A percentile compares a stretch with the other conserved stretches of the same genome.
These are phyloP conservation scores for Pipa parva DNA, from an alignment of 2,113 vertebrate genomes.

Conservation along the genomic window DNA sequence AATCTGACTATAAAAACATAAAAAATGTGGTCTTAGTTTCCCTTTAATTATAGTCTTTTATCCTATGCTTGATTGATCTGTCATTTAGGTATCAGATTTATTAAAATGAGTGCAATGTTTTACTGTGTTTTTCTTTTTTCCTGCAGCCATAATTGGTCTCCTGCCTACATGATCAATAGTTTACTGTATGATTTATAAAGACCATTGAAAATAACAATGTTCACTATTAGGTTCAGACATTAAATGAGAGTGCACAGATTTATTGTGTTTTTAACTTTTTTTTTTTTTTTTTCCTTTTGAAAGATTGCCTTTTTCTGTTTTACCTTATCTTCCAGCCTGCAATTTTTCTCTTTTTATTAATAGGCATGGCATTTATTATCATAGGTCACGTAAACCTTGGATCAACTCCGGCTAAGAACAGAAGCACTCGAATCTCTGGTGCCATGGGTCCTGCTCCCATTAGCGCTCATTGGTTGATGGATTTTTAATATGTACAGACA, in stretches of 20 bases:
- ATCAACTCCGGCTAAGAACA: slow-evolving; percentile 29
- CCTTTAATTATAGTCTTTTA: too few species aligned
- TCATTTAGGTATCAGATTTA: neutral
- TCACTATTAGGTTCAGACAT: slow-evolving; percentile 2
- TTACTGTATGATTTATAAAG: slow-evolving; percentile 23
- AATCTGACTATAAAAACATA: too few species aligned
- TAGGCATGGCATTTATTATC: slow-evolving; percentile 41
- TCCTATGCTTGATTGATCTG: neutral
- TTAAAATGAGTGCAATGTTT: slow-evolving; percentile 1
- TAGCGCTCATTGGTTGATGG: slow-evolving; percentile 50
- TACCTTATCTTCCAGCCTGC: slow-evolving; percentile 1
- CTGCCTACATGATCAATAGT: slow-evolving; percentile 7
- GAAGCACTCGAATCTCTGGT: slow-evolving; percentile 40
- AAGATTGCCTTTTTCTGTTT: neutral
- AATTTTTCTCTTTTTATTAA: slow-evolving; percentile 36
- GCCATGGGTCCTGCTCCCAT: slow-evolving; percentile 53
- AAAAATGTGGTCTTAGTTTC: too few species aligned
- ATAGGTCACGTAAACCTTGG: slow-evolving; percentile 37
- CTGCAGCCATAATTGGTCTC: neutral
- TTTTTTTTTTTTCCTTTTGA: neutral
- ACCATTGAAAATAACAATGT: slow-evolving; percentile 14
- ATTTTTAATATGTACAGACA: slow-evolving; percentile 53
- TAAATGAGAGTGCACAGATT: slow-evolving; percentile 6
- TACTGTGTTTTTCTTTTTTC: neutral
- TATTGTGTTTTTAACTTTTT: neutral